Conservation (phyloP, 64 coral and sea anemone genomes). For the Pocillopora damicornis region DNA sequence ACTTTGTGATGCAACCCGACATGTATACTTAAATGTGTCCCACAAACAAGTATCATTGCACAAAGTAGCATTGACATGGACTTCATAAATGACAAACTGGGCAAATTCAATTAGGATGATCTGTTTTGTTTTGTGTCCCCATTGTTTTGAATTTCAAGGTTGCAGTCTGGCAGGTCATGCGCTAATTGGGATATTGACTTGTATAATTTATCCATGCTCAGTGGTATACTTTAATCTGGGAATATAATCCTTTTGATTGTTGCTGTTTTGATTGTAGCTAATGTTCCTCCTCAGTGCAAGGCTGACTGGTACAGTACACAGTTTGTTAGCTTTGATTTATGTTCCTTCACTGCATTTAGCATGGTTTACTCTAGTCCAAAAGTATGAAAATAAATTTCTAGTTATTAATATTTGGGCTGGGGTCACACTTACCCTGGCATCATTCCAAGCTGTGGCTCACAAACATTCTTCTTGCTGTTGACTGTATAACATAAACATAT, state of each 20-base stretch:
- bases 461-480: neutral
- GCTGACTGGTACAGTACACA: slow-evolving; percentile 42
- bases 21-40: too few species aligned
- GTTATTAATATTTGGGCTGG: neutral
- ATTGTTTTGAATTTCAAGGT: too few species aligned
- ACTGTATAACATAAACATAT: neutral
- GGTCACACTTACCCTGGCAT: neutral
- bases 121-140: too few species aligned
- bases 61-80: too few species aligned
- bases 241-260: neutral
- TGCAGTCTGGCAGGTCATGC: neutral
- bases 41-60: too few species aligned
- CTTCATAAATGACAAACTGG: too few species aligned
- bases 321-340: slow-evolving; percentile 41
- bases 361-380: too few species aligned
- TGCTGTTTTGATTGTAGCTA: slow-evolving; percentile 47
- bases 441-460: neutral
- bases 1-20: too few species aligned
- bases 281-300: neutral
- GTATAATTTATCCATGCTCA: too few species aligned
- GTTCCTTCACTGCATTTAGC: neutral
- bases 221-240: neutral
- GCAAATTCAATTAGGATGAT: too few species aligned
- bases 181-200: neutral
- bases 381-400: too few species aligned